These are phyloP conservation scores for Strigops habroptila DNA, from an alignment of 2,113 vertebrate species.

Conservation along the genomic window DNA sequence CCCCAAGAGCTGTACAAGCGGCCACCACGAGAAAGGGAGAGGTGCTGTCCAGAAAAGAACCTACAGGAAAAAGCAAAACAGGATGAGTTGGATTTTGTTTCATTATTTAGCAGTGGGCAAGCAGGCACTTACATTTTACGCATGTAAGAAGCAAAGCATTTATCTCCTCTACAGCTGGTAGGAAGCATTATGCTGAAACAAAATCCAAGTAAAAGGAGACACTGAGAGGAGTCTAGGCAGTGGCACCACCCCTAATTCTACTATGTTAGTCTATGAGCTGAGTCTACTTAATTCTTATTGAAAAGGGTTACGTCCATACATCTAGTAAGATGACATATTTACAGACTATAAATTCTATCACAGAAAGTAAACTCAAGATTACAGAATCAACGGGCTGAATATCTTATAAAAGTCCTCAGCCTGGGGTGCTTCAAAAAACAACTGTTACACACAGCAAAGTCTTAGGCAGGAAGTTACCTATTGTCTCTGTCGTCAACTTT, in stretches of 20 bases:
- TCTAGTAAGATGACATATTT: background rate
- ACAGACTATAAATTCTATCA: background rate
- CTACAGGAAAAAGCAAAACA: conserved; percentile 63
- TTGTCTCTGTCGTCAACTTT: conserved; percentile 84
- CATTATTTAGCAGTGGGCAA: background rate
- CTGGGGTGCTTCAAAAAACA: background rate
- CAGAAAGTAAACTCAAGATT: background rate
- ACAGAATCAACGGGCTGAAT: background rate
- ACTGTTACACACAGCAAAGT: background rate
- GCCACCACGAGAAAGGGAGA: conserved; percentile 85
- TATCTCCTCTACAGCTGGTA: background rate
- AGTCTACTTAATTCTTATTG: background rate
- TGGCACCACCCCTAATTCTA: background rate
- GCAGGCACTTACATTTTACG: background rate
- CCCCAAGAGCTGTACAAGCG: conserved; percentile 90
- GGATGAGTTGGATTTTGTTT: background rate
- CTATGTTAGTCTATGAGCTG: background rate
- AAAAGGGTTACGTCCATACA: background rate
- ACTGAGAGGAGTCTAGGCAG: background rate
- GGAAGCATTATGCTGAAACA: background rate
- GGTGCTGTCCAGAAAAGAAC: conserved; percentile 87
- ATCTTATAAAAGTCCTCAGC: background rate
- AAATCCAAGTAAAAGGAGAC: background rate
- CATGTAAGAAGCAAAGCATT: background rate
- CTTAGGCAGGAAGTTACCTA: conserved; percentile 77